Conservation (phyloP, 2,888 invertebrate species). For the Timema podura region DNA sequence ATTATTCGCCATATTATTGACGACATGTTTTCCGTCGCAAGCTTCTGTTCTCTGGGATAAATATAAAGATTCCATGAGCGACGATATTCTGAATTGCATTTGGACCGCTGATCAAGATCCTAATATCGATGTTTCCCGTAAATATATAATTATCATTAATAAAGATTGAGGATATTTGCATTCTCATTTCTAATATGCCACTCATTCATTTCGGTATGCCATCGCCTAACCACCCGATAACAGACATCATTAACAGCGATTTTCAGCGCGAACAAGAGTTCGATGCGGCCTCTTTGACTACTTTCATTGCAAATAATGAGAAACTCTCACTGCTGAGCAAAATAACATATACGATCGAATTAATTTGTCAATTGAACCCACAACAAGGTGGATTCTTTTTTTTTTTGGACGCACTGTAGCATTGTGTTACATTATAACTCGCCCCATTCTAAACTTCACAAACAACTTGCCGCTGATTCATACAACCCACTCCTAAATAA, state of each 20-base stretch:
- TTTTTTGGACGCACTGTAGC: slow-evolving; percentile 40
- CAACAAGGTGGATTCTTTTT: slow-evolving; percentile 32
- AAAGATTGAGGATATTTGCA: slow-evolving; percentile 36
- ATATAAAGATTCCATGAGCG: too few species aligned
- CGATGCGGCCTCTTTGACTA: slow-evolving; percentile 26
- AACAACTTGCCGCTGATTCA: too few species aligned
- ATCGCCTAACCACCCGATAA: slow-evolving; percentile 27
- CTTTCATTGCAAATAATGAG: slow-evolving; percentile 28
- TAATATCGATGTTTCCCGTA: too few species aligned
- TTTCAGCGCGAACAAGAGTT: slow-evolving; percentile 35
- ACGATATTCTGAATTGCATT: not conserved
- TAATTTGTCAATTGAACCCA: not conserved
- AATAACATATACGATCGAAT: slow-evolving; percentile 21
- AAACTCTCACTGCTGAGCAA: slow-evolving; percentile 30
- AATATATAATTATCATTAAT: slow-evolving; percentile 39
- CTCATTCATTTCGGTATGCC: slow-evolving; percentile 26
- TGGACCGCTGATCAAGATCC: slow-evolving; percentile 27
- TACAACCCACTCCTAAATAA: too few species aligned
- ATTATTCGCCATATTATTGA: too few species aligned
- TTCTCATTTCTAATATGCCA: slow-evolving; percentile 23
- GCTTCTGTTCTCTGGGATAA: too few species aligned
- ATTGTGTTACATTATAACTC: too few species aligned
- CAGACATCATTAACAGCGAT: slow-evolving; percentile 34
- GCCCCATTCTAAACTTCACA: too few species aligned
- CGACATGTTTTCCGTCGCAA: too few species aligned